Evolutionary conservation across 2,888 invertebrate genomes (phyloP).

Genomic region (Aphodius sticticus): DNA sequence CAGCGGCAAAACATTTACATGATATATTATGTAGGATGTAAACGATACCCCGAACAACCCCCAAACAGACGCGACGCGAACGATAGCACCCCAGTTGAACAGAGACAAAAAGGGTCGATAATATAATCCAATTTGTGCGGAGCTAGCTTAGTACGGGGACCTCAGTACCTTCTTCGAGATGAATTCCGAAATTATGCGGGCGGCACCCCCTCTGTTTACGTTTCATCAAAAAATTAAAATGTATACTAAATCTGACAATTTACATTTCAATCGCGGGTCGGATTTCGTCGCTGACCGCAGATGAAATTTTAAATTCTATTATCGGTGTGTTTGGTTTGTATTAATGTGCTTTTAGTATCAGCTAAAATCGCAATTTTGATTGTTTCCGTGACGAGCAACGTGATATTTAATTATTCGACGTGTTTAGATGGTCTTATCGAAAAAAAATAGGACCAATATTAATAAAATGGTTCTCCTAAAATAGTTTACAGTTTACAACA

Average conservation of each 20-base stretch:
- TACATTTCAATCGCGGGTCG: not conserved
- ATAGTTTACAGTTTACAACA: no score
- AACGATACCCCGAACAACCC: not conserved
- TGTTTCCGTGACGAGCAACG: not conserved
- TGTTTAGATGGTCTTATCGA: no score
- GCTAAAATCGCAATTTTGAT: not conserved
- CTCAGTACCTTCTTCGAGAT: not conserved
- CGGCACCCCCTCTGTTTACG: not conserved
- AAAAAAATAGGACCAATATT: no score
- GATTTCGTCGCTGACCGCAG: not conserved
- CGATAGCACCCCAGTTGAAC: not conserved
- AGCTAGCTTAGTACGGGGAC: not conserved
- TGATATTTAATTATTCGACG: no score
- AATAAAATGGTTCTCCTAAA: no score
- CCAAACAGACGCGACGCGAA: not conserved
- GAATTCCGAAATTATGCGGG: not conserved
- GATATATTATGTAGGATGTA: not conserved
- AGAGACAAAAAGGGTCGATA: not conserved
- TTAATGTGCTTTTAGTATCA: not conserved
- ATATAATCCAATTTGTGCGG: constrained; percentile 4
- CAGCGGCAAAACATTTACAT: constrained; percentile 4
- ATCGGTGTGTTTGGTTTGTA: not conserved
- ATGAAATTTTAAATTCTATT: not conserved
- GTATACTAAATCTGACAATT: not conserved
- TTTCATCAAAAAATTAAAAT: constrained; percentile 4